phyloP scores from a whole-genome alignment of 1,140 invertebrate species.

The Melanaphis sacchari region DNA sequence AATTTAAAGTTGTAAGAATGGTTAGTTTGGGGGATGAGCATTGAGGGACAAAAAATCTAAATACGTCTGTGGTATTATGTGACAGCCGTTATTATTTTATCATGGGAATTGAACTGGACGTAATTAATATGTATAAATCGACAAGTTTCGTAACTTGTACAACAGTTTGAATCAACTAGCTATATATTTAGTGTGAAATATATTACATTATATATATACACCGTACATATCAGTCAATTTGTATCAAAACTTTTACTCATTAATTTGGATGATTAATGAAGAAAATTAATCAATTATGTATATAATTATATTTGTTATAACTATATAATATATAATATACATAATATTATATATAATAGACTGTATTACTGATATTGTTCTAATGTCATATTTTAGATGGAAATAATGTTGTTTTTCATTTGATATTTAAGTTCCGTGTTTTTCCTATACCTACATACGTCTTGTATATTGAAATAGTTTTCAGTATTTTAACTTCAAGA shows the following conservation, averaged over 20 bases:
- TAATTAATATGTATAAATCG: neutral
- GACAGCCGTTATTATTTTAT: neutral
- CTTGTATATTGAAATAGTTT: conserved; percentile 15
- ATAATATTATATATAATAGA: neutral
- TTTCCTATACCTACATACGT: neutral
- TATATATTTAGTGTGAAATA: neutral
- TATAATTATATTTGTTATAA: neutral
- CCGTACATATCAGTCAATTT: neutral
- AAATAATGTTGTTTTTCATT: neutral
- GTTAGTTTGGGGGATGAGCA: neutral
- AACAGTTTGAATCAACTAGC: neutral
- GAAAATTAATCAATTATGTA: conserved; percentile 6
- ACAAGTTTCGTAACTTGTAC: conserved; percentile 16
- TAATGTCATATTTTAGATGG: neutral
- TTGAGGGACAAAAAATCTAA: neutral
- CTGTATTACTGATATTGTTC: neutral
- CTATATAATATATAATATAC: neutral
- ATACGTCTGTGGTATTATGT: neutral
- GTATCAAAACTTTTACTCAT: conserved; percentile 6
- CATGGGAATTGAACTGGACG: neutral
- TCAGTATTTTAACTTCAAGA: neutral
- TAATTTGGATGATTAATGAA: conserved; percentile 1
- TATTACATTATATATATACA: neutral
- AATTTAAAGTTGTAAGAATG: neutral
- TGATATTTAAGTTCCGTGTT: neutral